These are phyloP conservation scores for Anisognathus igniventris DNA, from an alignment of 2,797 vertebrate genomes.

Conservation along the genomic window DNA sequence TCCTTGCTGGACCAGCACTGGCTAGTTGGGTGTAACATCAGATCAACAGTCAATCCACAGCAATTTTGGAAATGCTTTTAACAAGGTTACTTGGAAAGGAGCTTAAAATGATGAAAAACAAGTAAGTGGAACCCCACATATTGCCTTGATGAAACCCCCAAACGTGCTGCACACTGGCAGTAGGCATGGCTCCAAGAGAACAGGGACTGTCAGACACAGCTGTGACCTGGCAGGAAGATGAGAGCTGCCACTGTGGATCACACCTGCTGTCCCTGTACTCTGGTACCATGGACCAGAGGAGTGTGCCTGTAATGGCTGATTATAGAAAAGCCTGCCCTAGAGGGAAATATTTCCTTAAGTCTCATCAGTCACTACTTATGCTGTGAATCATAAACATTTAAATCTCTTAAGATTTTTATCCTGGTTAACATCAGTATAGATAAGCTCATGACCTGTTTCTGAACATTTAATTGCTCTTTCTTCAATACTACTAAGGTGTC, in stretches of 20 bases:
- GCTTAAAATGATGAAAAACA: background rate
- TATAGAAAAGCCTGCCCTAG: conserved; percentile 22
- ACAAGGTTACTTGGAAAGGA: background rate
- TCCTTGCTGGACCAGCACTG: background rate
- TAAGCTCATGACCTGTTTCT: conserved; percentile 41
- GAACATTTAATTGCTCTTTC: background rate
- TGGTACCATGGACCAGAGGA: background rate
- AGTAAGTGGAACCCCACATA: background rate
- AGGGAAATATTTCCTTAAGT: conserved; percentile 34
- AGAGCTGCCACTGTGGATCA: background rate
- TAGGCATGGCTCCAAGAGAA: background rate
- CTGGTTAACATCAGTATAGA: conserved; percentile 35
- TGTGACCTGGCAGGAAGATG: background rate
- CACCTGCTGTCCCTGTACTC: background rate
- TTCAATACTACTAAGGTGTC: background rate
- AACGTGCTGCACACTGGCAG: accelerated
- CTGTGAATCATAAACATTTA: conserved; percentile 54
- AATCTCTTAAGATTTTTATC: conserved; percentile 58
- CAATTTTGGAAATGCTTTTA: background rate
- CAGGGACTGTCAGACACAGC: background rate
- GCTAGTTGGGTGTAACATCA: background rate
- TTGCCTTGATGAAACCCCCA: background rate
- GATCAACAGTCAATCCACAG: background rate
- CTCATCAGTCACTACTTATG: conserved; percentile 4
- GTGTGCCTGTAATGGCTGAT: background rate